phyloP scores from a whole-genome alignment of 2,113 vertebrate species.

The Erinaceus europaeus region DNA sequence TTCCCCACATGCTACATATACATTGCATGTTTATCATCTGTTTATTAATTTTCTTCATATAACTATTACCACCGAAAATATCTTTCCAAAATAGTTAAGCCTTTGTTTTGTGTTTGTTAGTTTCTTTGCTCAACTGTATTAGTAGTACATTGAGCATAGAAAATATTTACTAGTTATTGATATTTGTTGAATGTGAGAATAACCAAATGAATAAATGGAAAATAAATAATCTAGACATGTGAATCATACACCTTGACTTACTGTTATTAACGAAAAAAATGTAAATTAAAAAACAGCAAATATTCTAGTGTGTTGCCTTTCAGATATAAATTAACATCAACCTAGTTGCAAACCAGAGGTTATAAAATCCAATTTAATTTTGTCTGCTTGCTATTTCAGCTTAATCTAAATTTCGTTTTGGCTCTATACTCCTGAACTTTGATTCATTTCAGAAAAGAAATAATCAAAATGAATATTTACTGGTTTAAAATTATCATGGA shows the following conservation, averaged over 20 bases:
- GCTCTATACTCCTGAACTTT: constrained; percentile 62
- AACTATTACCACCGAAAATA: neutral
- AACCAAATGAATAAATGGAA: constrained; percentile 3
- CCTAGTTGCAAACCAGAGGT: constrained; percentile 58
- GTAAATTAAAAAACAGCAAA: constrained; percentile 21
- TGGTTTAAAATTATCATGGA: constrained; percentile 39
- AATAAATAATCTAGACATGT: neutral
- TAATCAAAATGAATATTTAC: constrained; percentile 71
- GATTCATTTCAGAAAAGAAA: constrained; percentile 66
- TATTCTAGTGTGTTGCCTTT: constrained; percentile 54
- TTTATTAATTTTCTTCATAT: neutral
- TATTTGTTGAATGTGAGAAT: neutral
- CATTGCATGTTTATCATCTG: neutral
- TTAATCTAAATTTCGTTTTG: constrained; percentile 76
- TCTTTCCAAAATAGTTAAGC: neutral
- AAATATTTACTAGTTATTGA: neutral
- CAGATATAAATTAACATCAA: constrained; percentile 73
- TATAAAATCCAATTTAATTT: constrained; percentile 71
- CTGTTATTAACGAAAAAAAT: neutral
- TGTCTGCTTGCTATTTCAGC: constrained; percentile 51
- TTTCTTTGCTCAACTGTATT: neutral
- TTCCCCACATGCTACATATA: neutral
- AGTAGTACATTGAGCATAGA: neutral
- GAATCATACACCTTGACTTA: neutral
- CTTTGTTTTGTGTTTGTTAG: neutral